Conservation (phyloP, 2,797 vertebrate species). For the Coregonus ussuriensis region DNA sequence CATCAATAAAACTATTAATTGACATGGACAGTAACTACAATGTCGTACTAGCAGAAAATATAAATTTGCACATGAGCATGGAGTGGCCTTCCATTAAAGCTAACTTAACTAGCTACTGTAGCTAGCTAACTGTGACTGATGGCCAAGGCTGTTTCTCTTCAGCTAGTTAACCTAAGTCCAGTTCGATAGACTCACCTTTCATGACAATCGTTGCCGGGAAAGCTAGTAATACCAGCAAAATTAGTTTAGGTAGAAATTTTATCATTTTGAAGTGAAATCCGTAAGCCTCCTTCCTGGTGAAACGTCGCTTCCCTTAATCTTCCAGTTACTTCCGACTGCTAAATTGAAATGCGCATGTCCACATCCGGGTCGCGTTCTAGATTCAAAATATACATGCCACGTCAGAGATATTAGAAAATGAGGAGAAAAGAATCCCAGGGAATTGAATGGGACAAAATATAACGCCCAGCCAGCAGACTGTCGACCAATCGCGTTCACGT, state of each 20-base stretch:
- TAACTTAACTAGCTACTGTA: not conserved
- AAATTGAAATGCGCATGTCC: constrained; percentile 2
- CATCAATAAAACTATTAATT: not conserved
- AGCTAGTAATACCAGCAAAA: constrained; percentile 68
- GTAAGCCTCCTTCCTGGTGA: constrained; percentile 41
- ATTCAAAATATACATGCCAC: too few relatives aligned
- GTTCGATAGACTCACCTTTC: constrained; percentile 55
- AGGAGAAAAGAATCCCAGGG: too few relatives aligned
- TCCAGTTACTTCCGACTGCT: not conserved
- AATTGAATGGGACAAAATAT: too few relatives aligned
- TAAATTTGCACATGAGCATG: constrained; percentile 13
- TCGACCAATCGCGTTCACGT: too few relatives aligned
- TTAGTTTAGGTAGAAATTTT: constrained; percentile 70
- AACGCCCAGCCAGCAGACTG: too few relatives aligned
- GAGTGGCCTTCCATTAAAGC: constrained; percentile 5
- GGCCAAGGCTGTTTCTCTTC: not conserved
- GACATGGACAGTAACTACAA: not conserved
- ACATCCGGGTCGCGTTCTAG: not conserved
- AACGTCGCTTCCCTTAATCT: constrained; percentile 29
- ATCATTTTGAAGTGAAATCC: constrained; percentile 57
- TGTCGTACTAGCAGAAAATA: not conserved
- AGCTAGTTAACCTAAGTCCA: not conserved
- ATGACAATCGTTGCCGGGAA: constrained; percentile 67
- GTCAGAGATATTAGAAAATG: too few relatives aligned
- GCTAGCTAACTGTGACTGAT: not conserved